phyloP scores from a whole-genome alignment of 2,797 vertebrate species.

The Hemibagrus guttatus region DNA sequence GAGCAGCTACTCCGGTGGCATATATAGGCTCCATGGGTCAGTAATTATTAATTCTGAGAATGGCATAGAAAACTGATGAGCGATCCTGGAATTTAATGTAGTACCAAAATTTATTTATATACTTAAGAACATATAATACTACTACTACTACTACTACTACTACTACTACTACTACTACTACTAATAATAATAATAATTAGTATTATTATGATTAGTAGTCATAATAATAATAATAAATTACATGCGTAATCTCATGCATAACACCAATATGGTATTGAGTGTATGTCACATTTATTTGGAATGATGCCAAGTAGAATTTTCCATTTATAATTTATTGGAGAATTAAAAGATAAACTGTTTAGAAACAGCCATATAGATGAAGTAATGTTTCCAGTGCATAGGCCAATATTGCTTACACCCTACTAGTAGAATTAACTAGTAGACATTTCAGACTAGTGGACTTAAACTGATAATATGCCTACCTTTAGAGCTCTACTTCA shows the following conservation, averaged over 20 bases:
- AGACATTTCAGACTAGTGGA: not conserved
- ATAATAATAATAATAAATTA: not conserved
- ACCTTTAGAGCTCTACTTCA: not conserved
- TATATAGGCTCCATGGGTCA: slow-evolving; percentile 65
- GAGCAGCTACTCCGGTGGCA: slow-evolving; percentile 78
- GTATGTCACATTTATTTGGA: not conserved
- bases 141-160: no score
- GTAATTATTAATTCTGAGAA: not conserved
- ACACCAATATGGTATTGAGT: not conserved
- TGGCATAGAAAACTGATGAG: not conserved
- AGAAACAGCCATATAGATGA: not conserved
- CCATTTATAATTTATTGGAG: not conserved
- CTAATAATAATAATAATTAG: no score
- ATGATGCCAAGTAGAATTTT: no score
- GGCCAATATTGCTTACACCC: no score
- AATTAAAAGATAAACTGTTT: not conserved
- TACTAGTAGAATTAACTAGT: not conserved
- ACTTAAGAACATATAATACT: not conserved
- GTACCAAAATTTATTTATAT: not conserved
- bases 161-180: no score
- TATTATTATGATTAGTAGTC: not conserved
- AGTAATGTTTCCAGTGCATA: not conserved
- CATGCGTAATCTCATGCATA: not conserved
- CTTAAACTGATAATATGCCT: not conserved
- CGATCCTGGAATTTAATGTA: not conserved